phyloP scores from a whole-genome alignment of 2,113 vertebrate species.

The Trachemys scripta region DNA sequence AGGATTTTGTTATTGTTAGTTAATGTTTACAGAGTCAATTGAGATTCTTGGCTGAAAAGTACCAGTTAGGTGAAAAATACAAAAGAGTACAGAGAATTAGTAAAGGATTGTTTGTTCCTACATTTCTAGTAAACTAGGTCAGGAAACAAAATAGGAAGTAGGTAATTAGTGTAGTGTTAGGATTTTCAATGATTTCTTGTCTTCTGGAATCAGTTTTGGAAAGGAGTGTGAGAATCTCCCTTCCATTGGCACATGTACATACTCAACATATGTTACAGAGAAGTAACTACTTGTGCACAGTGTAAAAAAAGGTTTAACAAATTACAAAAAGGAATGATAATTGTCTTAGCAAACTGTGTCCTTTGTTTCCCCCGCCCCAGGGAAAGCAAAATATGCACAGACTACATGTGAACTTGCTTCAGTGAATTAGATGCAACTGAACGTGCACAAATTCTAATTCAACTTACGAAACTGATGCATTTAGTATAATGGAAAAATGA shows the following conservation, averaged over 20 bases:
- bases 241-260: neutral
- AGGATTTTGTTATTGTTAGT: neutral
- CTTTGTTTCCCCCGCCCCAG: neutral
- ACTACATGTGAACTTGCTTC: neutral
- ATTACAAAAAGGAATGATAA: neutral
- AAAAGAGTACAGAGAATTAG: neutral
- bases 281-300: neutral
- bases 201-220: neutral
- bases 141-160: neutral
- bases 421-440: neutral
- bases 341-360: neutral
- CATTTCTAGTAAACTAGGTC: neutral
- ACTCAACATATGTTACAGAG: neutral
- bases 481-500: neutral
- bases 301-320: neutral
- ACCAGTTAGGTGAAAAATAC: neutral
- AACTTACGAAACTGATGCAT: constrained; percentile 11
- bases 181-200: neutral
- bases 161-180: neutral
- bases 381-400: neutral
- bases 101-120: neutral
- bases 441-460: constrained; percentile 9
- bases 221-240: neutral
- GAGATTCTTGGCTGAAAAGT: neutral
- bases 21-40: neutral